Conservation (phyloP, 2,888 invertebrate species). For the Sinelater perroti region DNA sequence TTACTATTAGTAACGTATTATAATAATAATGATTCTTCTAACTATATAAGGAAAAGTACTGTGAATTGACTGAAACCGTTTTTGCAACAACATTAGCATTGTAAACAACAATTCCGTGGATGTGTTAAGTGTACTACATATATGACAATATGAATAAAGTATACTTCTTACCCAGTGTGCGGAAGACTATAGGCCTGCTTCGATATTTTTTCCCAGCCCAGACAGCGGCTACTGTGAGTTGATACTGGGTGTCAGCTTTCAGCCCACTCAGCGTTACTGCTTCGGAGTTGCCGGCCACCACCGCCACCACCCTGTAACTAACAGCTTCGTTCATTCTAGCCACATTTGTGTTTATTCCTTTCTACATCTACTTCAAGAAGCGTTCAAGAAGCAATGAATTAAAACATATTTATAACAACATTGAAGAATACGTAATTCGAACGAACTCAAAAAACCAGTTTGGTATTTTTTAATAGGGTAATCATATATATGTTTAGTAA, state of each 20-base stretch:
- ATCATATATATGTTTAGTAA: too few relatives aligned
- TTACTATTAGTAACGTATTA: too few relatives aligned
- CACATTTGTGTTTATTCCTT: slow-evolving; percentile 29
- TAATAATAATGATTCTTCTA: too few relatives aligned
- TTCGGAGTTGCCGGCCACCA: slow-evolving; percentile 89
- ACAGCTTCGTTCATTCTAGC: slow-evolving; percentile 60
- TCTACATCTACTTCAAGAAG: too few relatives aligned
- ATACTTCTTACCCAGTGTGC: slow-evolving; percentile 76
- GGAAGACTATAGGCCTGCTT: slow-evolving; percentile 89
- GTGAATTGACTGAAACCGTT: background rate
- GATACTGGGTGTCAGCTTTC: slow-evolving; percentile 88
- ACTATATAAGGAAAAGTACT: too few relatives aligned
- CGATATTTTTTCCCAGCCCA: slow-evolving; percentile 84
- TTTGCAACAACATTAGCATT: background rate
- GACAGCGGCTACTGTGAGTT: slow-evolving; percentile 85
- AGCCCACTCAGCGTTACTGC: slow-evolving; percentile 84
- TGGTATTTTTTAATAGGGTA: too few relatives aligned
- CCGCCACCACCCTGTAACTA: slow-evolving; percentile 95
- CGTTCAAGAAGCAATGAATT: too few relatives aligned
- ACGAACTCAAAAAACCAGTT: too few relatives aligned
- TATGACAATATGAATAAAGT: background rate
- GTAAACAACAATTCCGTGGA: background rate
- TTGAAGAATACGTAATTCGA: too few relatives aligned
- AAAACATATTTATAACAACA: too few relatives aligned
- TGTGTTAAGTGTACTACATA: background rate